Evolutionary conservation across 2,888 invertebrate genomes (phyloP).

Genomic region (Orthosia cruda): DNA sequence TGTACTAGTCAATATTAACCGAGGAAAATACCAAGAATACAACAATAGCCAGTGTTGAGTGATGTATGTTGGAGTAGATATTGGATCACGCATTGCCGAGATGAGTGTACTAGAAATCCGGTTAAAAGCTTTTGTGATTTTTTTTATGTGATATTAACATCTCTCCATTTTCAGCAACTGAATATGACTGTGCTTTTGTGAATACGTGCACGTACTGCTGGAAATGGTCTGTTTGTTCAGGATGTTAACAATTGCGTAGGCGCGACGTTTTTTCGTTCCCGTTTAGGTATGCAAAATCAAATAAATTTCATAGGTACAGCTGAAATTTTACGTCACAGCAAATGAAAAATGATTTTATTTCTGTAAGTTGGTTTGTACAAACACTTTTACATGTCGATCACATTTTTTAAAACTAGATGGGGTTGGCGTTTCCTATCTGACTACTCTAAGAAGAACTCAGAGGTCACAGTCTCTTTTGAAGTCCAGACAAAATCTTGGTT

Average conservation of each 20-base stretch:
- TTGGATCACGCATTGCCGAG: neutral
- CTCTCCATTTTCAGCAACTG: neutral
- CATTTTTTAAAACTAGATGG: no score
- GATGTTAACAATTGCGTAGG: neutral
- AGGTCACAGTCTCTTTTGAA: no score
- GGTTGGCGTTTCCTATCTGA: no score
- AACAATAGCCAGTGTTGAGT: neutral
- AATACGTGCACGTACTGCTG: neutral
- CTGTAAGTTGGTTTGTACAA: no score
- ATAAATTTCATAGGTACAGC: neutral
- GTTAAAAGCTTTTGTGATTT: slow-evolving; percentile 13
- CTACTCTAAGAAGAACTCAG: no score
- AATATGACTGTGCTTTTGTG: neutral
- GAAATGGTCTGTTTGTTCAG: slow-evolving; percentile 38
- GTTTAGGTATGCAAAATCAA: slow-evolving; percentile 11
- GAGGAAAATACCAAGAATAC: slow-evolving; percentile 10
- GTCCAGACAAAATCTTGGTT: no score
- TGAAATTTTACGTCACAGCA: neutral
- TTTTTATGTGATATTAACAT: neutral
- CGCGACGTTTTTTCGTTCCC: neutral
- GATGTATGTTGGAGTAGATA: neutral
- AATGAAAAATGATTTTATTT: no score
- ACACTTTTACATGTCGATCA: no score
- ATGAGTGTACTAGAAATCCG: neutral
- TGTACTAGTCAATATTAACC: slow-evolving; percentile 26